Evolutionary conservation across 2,888 invertebrate species (phyloP), one percentile per base, ranked within the genome.

Genomic region (Syritta pipiens): DNA sequence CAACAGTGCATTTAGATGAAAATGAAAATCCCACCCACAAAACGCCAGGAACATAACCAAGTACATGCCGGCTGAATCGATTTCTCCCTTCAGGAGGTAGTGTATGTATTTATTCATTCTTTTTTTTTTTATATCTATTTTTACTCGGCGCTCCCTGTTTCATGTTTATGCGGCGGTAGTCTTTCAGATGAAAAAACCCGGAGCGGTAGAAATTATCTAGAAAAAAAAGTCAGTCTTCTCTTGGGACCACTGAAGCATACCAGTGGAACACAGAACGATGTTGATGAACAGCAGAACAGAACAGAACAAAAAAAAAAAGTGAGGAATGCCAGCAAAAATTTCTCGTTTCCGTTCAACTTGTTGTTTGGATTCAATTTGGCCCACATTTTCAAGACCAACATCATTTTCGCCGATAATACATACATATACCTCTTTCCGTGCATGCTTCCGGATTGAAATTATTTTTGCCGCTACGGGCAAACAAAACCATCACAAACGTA

Each of bases 281-380:
- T 40, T 63, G 62, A 51, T 63, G 62, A 49, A 63, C 62, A 51
- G 14, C 48, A 37, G 28, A 35, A 22, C 48, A 22, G 12, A 9
- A 24, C 12, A 57, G 42, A 48, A 48, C 17, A 24, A 14, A 59
- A 12, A 62, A 48, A 32, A 49, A 42, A 40, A 17, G 10, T 5
- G 28, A 46, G 51, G 48, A 67, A 77, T 72, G 49, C 60, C 49
- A 63, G 46, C 46, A 37, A 57, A 72, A 79, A 79, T 74, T 79
- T 44, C 55, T 51, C n/a, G 68, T 40, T 68, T 72, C 72, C 74
- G 68, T 72, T 60, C 55, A 68, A 51, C 62, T 62, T 60, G 35
- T 74, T 79, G 67, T 79, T 74, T 79, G 74, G 60, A 74, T 74
- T 79, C 74, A 68, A 79, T 79, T 79, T 74, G 62, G 74, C 49